Conservation (phyloP, 2,888 invertebrate genomes). For the Oeneis ivallda region DNA sequence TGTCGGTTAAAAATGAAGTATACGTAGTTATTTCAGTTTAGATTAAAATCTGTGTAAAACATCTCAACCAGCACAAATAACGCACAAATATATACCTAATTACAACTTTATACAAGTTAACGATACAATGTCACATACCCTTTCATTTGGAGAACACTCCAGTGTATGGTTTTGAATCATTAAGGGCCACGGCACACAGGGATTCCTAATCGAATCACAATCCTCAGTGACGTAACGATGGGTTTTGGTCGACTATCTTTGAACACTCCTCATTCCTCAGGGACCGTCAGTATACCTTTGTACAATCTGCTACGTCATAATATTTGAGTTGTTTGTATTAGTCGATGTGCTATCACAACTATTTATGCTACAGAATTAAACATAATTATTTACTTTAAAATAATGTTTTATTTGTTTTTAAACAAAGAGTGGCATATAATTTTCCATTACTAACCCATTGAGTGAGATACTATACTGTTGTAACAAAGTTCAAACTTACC, state of each 20-base stretch:
- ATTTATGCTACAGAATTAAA: not conserved
- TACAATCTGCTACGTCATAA: constrained; percentile 47
- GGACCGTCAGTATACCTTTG: constrained; percentile 50
- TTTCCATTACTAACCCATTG: no score
- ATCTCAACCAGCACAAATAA: not conserved
- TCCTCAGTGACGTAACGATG: constrained; percentile 63
- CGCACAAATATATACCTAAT: not conserved
- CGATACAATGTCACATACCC: not conserved
- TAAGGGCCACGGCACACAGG: constrained; percentile 70
- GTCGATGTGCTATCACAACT: not conserved
- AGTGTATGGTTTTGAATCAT: constrained; percentile 50
- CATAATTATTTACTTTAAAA: not conserved
- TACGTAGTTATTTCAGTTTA: no score
- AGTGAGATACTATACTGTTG: no score
- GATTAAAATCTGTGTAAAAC: no score
- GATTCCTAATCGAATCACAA: constrained; percentile 76
- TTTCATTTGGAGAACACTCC: constrained; percentile 31
- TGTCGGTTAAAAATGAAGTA: no score
- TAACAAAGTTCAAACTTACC: no score
- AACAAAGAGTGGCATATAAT: no score
- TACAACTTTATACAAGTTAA: not conserved
- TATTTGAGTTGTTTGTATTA: constrained; percentile 49
- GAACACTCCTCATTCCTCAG: constrained; percentile 41
- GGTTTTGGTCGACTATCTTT: constrained; percentile 48
- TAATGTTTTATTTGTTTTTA: no score